These are phyloP conservation scores for Trichonephila clavata DNA, from an alignment of 1,140 invertebrate species.

Conservation along the genomic window DNA sequence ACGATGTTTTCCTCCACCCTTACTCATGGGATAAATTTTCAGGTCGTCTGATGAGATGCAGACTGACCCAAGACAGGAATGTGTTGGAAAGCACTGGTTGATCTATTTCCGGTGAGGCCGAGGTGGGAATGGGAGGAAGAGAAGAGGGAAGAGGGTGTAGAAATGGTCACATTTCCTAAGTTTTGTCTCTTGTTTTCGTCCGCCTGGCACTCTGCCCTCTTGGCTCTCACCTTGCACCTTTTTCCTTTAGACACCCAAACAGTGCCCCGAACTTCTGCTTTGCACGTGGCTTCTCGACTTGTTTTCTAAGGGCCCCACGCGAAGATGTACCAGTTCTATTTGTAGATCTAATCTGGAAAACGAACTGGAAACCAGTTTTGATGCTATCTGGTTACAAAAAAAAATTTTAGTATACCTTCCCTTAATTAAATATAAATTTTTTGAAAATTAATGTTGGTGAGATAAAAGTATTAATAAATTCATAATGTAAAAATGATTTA, in stretches of 20 bases:
- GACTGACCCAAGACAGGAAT: conserved; percentile 46
- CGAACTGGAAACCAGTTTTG: background rate
- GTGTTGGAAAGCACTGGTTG: conserved; percentile 37
- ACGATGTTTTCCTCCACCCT: too few relatives aligned
- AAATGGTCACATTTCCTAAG: conserved; percentile 71
- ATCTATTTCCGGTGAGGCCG: conserved; percentile 74
- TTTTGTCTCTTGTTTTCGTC: conserved; percentile 76
- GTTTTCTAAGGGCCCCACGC: background rate
- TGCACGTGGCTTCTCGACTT: background rate
- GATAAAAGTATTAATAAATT: too few relatives aligned
- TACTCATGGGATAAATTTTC: background rate
- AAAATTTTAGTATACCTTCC: too few relatives aligned
- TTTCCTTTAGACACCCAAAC: conserved; percentile 72
- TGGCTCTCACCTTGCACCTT: conserved; percentile 72
- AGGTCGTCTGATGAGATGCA: background rate
- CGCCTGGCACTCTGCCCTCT: conserved; percentile 74
- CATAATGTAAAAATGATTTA: too few relatives aligned
- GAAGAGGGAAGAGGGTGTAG: conserved; percentile 14
- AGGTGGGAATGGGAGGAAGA: conserved; percentile 9
- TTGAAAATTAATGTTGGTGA: too few relatives aligned
- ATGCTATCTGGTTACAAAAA: background rate
- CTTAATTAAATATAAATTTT: too few relatives aligned
- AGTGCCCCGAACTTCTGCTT: conserved; percentile 53
- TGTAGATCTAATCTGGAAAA: background rate
- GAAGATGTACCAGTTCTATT: background rate